Percentiles rank a stretch among this genome's conserved stretches.
phyloP scores from a whole-genome alignment of 2,113 vertebrate species.

The Chrysochloris asiatica region DNA sequence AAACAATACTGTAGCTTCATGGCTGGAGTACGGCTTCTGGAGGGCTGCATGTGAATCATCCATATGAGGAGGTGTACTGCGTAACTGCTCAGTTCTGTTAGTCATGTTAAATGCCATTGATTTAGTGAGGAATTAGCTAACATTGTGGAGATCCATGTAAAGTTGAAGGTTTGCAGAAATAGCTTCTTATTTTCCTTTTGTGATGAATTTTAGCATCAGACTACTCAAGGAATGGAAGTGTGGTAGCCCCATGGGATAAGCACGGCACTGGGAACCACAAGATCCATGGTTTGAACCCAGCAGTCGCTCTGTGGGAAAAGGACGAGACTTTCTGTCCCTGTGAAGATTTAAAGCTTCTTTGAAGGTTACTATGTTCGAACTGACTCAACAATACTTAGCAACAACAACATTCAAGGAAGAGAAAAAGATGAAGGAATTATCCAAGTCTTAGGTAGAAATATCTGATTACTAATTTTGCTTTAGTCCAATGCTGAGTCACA shows the following conservation, averaged over 20 bases:
- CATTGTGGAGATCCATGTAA: conserved; percentile 17
- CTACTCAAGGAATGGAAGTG: too few species aligned
- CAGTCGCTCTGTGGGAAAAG: too few species aligned
- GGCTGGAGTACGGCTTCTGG: conserved; percentile 39
- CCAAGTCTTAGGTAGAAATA: neutral
- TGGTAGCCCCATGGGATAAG: too few species aligned
- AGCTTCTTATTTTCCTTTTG: conserved; percentile 28
- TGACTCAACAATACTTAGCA: too few species aligned
- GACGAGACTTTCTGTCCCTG: too few species aligned
- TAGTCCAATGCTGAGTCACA: conserved; percentile 27
- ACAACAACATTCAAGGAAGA: too few species aligned
- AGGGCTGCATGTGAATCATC: conserved; percentile 53
- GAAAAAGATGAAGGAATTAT: conserved; percentile 47
- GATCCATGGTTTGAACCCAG: too few species aligned
- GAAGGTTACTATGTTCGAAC: too few species aligned
- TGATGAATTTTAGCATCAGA: conserved; percentile 52
- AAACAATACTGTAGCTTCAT: conserved; percentile 9
- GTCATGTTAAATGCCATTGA: conserved; percentile 65
- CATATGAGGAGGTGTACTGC: conserved; percentile 27
- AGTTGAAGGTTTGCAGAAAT: conserved; percentile 55
- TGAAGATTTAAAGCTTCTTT: too few species aligned
- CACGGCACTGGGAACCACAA: too few species aligned
- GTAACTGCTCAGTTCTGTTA: conserved; percentile 57
- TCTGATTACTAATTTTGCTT: conserved; percentile 54
- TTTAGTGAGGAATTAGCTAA: conserved; percentile 67